Evolutionary conservation across 2,797 vertebrate species (phyloP).

Genomic region (Lepus townsendii): DNA sequence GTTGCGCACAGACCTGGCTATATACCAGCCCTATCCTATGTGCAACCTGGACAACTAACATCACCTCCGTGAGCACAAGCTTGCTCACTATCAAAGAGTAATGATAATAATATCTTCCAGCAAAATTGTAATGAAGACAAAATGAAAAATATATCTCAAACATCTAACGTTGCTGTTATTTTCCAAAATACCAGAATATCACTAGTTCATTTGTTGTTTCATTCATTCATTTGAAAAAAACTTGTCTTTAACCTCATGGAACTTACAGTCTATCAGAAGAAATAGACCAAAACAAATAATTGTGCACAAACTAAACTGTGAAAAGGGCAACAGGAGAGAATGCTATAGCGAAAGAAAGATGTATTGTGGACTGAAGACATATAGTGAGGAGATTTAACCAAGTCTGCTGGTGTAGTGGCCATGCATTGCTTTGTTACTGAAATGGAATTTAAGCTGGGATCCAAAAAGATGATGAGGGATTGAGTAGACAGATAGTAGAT

Average conservation of each 20-base stretch:
- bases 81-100: neutral
- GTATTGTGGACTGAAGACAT: too few relatives aligned
- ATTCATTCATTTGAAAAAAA: neutral
- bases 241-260: neutral
- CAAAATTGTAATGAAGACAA: neutral
- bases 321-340: neutral
- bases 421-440: neutral
- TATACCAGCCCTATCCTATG: neutral
- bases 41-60: neutral
- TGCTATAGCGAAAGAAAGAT: neutral
- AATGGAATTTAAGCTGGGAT: neutral
- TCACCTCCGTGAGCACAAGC: neutral
- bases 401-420: neutral
- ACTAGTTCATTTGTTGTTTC: neutral
- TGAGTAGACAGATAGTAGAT: neutral
- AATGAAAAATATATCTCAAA: neutral
- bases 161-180: neutral
- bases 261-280: neutral
- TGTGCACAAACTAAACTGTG: neutral
- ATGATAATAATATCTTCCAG: neutral
- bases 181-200: neutral
- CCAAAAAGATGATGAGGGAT: neutral
- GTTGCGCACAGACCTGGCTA: neutral
- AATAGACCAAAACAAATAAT: neutral
- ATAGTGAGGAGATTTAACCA: neutral